Evolutionary conservation across 2,888 invertebrate genomes (phyloP).

Genomic region (Meloe dianella): DNA sequence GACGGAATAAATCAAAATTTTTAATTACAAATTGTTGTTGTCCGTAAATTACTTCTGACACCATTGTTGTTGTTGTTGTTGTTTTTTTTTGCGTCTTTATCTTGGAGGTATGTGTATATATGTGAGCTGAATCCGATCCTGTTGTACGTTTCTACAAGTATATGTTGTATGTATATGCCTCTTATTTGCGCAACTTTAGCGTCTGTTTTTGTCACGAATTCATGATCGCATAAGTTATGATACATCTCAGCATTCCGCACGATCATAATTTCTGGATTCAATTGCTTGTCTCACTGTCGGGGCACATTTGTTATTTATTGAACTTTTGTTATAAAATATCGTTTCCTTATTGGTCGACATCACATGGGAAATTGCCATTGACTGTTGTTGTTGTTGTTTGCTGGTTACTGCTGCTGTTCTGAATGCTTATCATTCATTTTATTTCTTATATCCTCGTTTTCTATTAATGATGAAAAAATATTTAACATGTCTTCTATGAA

Average conservation of each 20-base stretch:
- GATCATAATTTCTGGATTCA: conserved; percentile 48
- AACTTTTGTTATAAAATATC: conserved; percentile 34
- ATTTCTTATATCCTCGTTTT: neutral
- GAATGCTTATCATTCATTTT: neutral
- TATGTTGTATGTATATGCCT: conserved; percentile 22
- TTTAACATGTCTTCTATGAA: conserved; percentile 7
- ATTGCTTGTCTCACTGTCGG: conserved; percentile 47
- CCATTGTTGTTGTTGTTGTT: neutral
- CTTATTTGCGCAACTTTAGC: conserved; percentile 47
- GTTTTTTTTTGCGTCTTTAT: neutral
- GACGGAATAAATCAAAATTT: neutral
- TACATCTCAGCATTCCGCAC: conserved; percentile 41
- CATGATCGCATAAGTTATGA: conserved; percentile 49
- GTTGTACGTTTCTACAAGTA: neutral
- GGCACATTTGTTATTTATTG: conserved; percentile 43
- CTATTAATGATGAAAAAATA: conserved; percentile 30
- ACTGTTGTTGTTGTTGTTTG: neutral
- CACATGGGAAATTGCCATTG: conserved; percentile 21
- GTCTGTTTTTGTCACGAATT: conserved; percentile 51
- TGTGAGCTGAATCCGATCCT: neutral
- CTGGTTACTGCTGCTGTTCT: neutral
- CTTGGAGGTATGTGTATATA: neutral
- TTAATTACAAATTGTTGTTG: neutral
- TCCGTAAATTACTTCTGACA: neutral
- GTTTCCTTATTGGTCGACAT: conserved; percentile 34